Conservation (phyloP, 2,113 vertebrate species). For the Nipponia nippon region DNA sequence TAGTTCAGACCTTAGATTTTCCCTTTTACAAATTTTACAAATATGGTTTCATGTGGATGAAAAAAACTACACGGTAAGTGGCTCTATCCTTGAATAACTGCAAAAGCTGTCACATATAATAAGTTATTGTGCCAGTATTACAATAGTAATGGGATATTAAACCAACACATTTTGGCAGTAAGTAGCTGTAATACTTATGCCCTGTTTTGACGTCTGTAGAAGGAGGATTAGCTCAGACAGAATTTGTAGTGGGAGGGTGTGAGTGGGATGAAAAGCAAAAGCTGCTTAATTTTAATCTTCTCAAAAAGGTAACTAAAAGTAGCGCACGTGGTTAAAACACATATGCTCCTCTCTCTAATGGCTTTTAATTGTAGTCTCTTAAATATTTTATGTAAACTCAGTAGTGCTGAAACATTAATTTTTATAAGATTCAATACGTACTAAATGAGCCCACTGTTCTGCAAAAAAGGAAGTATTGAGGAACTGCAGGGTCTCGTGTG, state of each 20-base stretch:
- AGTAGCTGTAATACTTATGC: slow-evolving; percentile 26
- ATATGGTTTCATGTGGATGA: background rate
- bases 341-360: background rate
- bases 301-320: slow-evolving; percentile 39
- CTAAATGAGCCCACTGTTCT: background rate
- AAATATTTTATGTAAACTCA: background rate
- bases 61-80: background rate
- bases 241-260: slow-evolving; percentile 41
- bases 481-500: background rate
- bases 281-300: slow-evolving; percentile 59
- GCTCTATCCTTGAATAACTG: slow-evolving; percentile 25
- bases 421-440: background rate
- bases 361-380: background rate
- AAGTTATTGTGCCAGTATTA: slow-evolving; percentile 27
- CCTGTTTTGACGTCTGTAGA: slow-evolving; percentile 46
- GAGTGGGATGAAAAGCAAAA: slow-evolving; percentile 51
- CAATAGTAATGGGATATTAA: slow-evolving; percentile 46
- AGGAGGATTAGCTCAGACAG: slow-evolving; percentile 55
- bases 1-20: background rate
- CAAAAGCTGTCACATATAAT: background rate
- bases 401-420: background rate
- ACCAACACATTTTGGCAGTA: slow-evolving; percentile 20
- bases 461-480: background rate
- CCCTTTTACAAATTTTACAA: background rate
- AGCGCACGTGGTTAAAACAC: background rate